Conservation (phyloP, 2,797 vertebrate species). For the Scolopax rusticola region DNA sequence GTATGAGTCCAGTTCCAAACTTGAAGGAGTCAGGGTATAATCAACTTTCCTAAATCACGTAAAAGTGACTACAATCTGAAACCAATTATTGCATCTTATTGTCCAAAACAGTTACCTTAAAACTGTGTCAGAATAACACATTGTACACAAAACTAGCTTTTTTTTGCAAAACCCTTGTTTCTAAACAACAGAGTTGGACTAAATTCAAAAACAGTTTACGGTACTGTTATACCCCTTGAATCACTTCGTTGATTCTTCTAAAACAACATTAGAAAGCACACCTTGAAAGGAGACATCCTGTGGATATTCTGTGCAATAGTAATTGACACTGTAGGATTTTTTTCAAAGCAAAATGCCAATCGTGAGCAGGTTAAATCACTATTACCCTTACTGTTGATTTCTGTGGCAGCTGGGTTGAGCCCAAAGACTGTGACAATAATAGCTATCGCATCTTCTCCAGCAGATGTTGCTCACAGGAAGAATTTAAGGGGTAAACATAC, state of each 20-base stretch:
- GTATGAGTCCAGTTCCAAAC: not conserved
- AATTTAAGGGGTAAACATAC: slow-evolving; percentile 43
- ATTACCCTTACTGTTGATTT: slow-evolving; percentile 31
- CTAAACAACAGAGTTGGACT: not conserved
- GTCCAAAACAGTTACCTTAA: not conserved
- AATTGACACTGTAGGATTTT: slow-evolving; percentile 26
- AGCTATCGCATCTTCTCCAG: slow-evolving; percentile 28
- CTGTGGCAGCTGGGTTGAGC: slow-evolving; percentile 19
- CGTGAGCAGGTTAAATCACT: slow-evolving; percentile 29
- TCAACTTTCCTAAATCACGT: not conserved
- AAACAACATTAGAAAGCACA: not conserved
- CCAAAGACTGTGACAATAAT: not conserved
- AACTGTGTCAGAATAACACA: not conserved
- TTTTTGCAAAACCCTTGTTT: not conserved
- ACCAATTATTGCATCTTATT: not conserved
- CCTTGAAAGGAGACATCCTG: slow-evolving; percentile 19
- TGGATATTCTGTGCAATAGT: slow-evolving; percentile 38
- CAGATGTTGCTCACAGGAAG: slow-evolving; percentile 39
- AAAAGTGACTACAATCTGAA: not conserved
- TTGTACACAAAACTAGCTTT: not conserved
- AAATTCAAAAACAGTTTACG: not conserved
- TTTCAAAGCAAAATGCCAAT: slow-evolving; percentile 47
- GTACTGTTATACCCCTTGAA: not conserved
- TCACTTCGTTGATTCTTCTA: not conserved
- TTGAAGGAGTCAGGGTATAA: not conserved